Evolutionary conservation across 1,140 invertebrate species (phyloP), one percentile per base, ranked within the genome.

Genomic region (Drosophila bipectinata): DNA sequence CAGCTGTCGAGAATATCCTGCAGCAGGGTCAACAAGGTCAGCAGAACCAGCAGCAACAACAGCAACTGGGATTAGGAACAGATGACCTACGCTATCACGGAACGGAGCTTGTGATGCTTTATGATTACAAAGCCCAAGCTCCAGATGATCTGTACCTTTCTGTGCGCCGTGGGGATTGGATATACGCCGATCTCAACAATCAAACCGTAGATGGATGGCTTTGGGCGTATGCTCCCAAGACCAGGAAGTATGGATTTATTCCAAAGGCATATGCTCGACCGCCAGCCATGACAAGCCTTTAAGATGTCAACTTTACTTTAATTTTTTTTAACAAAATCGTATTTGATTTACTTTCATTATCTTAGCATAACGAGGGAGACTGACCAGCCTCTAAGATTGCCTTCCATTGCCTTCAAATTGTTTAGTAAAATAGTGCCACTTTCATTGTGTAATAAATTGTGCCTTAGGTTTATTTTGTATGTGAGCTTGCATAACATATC

Each of bases 141-240:
- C 96, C 97, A 1, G 97, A 98, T 91, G 97, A 98, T 92, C 92
- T 98, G 21, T 96, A 98, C 92, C 92, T 98, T 28, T 96, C 96
- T 26, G 97, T 98, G 30, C 94, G 96, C 67, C 93, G 97, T 51
- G 97, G 97, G 0, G 97, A 99, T 79, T 98, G 97, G 97, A 97
- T 98, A 60, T 98, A 98, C 92, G 97, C 97, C 0, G 97, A 98
- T 93, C 93, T 98, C 34, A 96, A 95, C 67, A 97, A 98, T 93
- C 97, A 98, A 92, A 98, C 96, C 0, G 97, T 98, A 1, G 97
- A 98, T 89, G 97, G 97, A 9, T 98, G 97, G 97, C 92, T 98
- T 28, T 99, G 98, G 98, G 97, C 97, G 0, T 98, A 97, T 92
- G 97, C 97, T 8, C 97, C 97, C 0, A 98, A 98, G 92, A 96